These are phyloP conservation scores for Anticlea derivata DNA, from an alignment of 2,888 invertebrate genomes.

Conservation along the genomic window DNA sequence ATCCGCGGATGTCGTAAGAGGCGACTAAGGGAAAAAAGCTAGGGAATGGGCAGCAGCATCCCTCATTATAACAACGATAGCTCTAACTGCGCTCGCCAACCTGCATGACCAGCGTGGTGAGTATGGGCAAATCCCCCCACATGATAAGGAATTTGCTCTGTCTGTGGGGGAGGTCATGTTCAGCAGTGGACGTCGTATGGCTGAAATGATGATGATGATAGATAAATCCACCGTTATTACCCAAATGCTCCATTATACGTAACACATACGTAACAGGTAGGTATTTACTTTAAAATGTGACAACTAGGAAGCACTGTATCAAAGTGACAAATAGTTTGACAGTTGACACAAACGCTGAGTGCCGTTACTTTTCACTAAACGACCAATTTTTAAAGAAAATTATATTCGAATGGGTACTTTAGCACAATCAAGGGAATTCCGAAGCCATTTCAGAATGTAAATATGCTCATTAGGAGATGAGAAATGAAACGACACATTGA, in stretches of 20 bases:
- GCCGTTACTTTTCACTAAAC: constrained; percentile 34
- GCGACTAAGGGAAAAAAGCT: too few species aligned
- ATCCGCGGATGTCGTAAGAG: too few species aligned
- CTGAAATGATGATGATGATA: too few species aligned
- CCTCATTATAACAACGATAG: too few species aligned
- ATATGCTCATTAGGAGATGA: constrained; percentile 37
- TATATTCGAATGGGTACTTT: constrained; percentile 28
- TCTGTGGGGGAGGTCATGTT: too few species aligned
- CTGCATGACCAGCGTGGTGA: too few species aligned
- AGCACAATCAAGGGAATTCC: constrained; percentile 35
- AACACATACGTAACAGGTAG: not conserved
- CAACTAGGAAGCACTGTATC: constrained; percentile 48
- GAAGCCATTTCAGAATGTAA: constrained; percentile 33
- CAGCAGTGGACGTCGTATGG: too few species aligned
- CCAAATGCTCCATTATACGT: not conserved
- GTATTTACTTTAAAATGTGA: constrained; percentile 12
- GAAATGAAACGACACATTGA: constrained; percentile 28
- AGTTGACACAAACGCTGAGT: constrained; percentile 33
- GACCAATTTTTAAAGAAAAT: constrained; percentile 31
- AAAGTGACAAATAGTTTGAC: constrained; percentile 53
- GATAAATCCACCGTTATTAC: constrained; percentile 4
- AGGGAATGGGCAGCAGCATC: too few species aligned
- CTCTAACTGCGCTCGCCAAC: too few species aligned
- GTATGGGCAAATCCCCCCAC: too few species aligned
- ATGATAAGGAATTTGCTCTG: too few species aligned